Conservation (phyloP, 2,113 vertebrate genomes). For the Rattus norvegicus region GRCr8 NC_086026.1:24557001-24557500, state of each 20-base stretch:
- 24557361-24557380: not conserved
- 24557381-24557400: not conserved
- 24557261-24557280: not conserved
- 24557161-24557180: constrained; percentile 39
- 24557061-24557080: not conserved
- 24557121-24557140: not conserved
- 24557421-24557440: not conserved
- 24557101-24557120: not conserved
- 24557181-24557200: constrained; percentile 20
- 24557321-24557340: not conserved
- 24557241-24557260: no score
- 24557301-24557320: not conserved
- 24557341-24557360: accelerated
- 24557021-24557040: not conserved
- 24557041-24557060: not conserved
- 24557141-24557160: not conserved
- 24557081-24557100: not conserved
- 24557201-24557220: no score
- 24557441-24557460: not conserved
- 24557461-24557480: no score
- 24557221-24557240: not conserved
- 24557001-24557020: not conserved
- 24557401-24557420: not conserved
- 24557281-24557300: not conserved
- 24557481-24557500: not conserved